Conservation (phyloP, 2,797 vertebrate genomes). For the Galago senegalensis region DNA sequence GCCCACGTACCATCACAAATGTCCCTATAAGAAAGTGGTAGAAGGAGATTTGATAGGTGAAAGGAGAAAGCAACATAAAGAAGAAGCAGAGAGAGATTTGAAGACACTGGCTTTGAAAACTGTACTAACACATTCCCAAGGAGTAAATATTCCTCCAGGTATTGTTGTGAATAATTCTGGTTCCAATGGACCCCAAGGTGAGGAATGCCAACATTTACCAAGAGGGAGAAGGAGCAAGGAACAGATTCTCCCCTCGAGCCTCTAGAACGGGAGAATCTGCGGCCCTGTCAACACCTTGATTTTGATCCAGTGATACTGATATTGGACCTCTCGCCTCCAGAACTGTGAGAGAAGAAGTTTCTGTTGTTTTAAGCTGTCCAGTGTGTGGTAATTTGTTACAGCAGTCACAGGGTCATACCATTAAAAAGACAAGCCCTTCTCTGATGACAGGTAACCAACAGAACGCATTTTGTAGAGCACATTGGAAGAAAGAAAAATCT, state of each 20-base stretch:
- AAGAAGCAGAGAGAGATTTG: not conserved
- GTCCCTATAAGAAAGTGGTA: not conserved
- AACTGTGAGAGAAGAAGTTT: not conserved
- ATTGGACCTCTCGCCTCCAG: not conserved
- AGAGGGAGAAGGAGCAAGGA: not conserved
- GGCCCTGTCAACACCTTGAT: not conserved
- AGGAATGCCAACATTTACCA: not conserved
- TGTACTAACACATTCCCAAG: rapidly evolving
- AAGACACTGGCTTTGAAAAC: not conserved
- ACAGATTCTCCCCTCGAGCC: not conserved
- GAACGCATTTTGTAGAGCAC: not conserved
- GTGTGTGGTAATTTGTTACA: not conserved
- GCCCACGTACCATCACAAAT: not conserved
- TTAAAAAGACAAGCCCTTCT: not conserved
- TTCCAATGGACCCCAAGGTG: too few species aligned
- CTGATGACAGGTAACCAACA: too few species aligned
- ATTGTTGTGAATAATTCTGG: too few species aligned
- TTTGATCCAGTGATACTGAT: not conserved
- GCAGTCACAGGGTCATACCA: not conserved
- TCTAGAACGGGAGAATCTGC: not conserved
- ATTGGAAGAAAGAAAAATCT: not conserved
- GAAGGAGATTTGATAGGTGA: not conserved
- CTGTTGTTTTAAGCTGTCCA: not conserved
- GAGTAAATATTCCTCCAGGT: too few species aligned
- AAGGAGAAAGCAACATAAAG: not conserved